Percentiles rank a stretch among this genome's conserved stretches.
Conservation (phyloP, 2,888 invertebrate species). For the Drosophila villosipedis region DNA sequence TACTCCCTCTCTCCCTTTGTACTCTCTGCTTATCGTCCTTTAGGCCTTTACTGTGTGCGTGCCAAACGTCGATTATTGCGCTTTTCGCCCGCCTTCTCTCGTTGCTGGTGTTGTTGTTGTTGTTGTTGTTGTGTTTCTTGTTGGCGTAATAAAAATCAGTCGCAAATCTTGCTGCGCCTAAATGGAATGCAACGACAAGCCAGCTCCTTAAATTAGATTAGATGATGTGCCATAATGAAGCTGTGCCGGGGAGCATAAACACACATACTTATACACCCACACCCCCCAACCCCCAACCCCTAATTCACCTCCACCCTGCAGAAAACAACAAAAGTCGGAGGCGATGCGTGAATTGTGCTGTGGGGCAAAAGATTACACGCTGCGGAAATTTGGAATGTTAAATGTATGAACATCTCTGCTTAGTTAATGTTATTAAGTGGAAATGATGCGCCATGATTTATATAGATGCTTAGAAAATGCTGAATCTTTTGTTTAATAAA, state of each 20-base stretch:
- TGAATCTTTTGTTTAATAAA: background rate
- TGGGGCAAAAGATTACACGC: conserved; percentile 15
- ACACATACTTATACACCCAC: background rate
- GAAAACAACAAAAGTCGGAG: background rate
- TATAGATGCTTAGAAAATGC: background rate
- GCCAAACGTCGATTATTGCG: conserved; percentile 73
- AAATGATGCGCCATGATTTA: conserved; percentile 3
- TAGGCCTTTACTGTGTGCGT: conserved; percentile 48
- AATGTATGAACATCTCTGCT: background rate
- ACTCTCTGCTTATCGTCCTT: conserved; percentile 20
- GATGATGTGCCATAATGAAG: conserved; percentile 79
- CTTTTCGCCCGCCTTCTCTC: conserved; percentile 43
- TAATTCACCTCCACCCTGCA: background rate
- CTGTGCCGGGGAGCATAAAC: conserved; percentile 45
- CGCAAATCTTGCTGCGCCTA: conserved; percentile 62
- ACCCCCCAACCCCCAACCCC: background rate
- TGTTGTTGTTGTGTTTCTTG: background rate
- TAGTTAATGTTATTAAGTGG: conserved; percentile 10
- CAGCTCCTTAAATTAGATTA: conserved; percentile 71
- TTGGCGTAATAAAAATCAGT: conserved; percentile 73
- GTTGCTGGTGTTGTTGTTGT: conserved; percentile 14
- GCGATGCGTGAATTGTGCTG: background rate
- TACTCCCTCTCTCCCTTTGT: background rate
- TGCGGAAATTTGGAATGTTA: conserved; percentile 1
- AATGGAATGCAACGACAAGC: conserved; percentile 56